Evolutionary conservation across 2,797 vertebrate species (phyloP), one percentile per base, ranked within the genome.

Genomic region (Scleropages formosus): DNA sequence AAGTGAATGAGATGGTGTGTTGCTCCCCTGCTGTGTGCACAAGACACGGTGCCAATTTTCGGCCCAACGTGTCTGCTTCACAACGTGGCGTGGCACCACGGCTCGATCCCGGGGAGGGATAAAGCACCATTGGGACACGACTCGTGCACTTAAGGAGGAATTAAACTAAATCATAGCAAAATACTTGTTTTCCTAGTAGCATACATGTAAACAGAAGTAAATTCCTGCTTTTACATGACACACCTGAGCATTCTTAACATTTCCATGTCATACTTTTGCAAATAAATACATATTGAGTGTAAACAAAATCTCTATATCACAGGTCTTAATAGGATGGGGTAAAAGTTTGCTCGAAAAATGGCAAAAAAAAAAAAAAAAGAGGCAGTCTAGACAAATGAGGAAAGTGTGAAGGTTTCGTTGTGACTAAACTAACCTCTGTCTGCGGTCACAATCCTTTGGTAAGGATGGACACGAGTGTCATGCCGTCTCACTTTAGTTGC

Each of bases 401-500:
- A 24, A 69, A 20, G 61, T 3, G 89, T 88, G 85, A 75, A 85
- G 75, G 68, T 24, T 62, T 72, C 72, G 68, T 75, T 80, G 92
- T 91, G 92, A 94, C 95, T 97, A 98, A 95, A 99, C 98, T 99
- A 95, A 99, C 98, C 98, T 99, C 98, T 95, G 96, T 99, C 98
- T 95, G 96, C 92, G 95, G 97, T 98, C 96, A 99, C 97, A 97
- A 99, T 96, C 98, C 98, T 99, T 98, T 98, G 98, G 96, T 99
- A 99, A 99, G 98, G 98, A 98, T 98, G 98, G 95, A 99, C 96
- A 91, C 98, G 96, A 91, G 97, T 95, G 95, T 99, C 98, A 96
- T 98, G 98, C 94, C 98, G 96, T 95, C 98, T 96, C 94, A 98
- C 96, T 98, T 99, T 99, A 98, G 96, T 95, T 95, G 97, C 97